Base-by-base conservation (phyloP, 2,888 invertebrate species). In the Aethes cnicana region DNA sequence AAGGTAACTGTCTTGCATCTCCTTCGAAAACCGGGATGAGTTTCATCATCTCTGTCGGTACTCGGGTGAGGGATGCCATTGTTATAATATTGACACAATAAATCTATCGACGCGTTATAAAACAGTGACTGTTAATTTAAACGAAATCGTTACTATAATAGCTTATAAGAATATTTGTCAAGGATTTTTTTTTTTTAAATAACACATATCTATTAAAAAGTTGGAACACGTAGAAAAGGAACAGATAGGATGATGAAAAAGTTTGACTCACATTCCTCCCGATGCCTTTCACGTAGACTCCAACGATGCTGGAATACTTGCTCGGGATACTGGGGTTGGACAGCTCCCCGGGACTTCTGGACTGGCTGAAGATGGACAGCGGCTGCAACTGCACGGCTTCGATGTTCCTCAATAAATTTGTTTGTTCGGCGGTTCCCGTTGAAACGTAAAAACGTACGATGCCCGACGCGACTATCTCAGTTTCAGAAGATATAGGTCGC, bases 191-290 rank as follows among this genome's bases (percentile, higher is more conserved):
- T 17, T 23, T 37, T 23, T 23, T 23, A 14, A 23, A 37, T 37
- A 37, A 37, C 37, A 37, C 37, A 37, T 21, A 37, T 25, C 7
- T 21, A 37, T 23, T 23, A 23, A 21, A 23, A 37, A 37, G 12
- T n/a, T 25, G 25, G 37, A 25, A 37, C 16, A 37, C 37, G 37
- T 39, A 23, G 14, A 25, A 39, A 25, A 39, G 25, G 25, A 9
- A 25, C 39, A 25, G 39, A 39, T 25, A 39, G 39, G 39, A 39
- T n/a, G 16, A 39, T 39, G 39, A 39, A 37, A 37, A 25, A 37
- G 37, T 23, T 37, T 14, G 37, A 37, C 37, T 37, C 37, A 39
- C 39, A 39, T 39, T 39, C 39, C 39, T 7, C n/a, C 39, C 12
- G n/a, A 25, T n/a, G 0, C 25, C 39, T 39, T 39, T 39, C 39